Evolutionary conservation across 2,113 vertebrate species (phyloP).

Genomic region (Glaucomys volans): DNA sequence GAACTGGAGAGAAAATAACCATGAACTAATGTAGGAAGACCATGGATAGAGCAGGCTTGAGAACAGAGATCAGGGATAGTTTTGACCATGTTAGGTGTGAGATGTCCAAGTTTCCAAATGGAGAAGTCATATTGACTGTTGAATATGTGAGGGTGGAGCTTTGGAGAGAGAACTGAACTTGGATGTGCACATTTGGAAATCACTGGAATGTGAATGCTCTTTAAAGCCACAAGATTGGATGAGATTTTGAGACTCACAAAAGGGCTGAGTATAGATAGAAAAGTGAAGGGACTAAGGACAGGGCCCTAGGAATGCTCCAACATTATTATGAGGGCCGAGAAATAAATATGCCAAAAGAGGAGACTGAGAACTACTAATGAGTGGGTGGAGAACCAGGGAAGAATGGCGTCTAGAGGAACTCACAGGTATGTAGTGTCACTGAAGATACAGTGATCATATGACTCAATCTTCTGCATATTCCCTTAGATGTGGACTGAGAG

Average conservation of each 20-base stretch:
- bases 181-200: not conserved
- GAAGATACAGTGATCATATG: fast-evolving
- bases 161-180: not conserved
- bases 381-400: not conserved
- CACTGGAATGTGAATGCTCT: not conserved
- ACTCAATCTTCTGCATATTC: no score
- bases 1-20: not conserved
- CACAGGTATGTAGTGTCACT: not conserved
- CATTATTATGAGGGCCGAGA: not conserved
- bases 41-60: not conserved
- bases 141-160: not conserved
- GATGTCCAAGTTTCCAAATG: not conserved
- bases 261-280: not conserved
- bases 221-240: not conserved
- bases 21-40: not conserved
- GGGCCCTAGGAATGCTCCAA: not conserved
- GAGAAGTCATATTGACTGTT: not conserved
- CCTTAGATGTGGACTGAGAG: not conserved
- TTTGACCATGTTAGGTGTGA: not conserved
- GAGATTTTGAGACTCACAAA: not conserved
- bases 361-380: not conserved
- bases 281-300: not conserved
- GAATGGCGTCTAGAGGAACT: not conserved
- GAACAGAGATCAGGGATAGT: not conserved
- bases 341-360: no score